Base-by-base conservation (phyloP, 2,113 vertebrate species). In the Ursus arctos region DNA sequence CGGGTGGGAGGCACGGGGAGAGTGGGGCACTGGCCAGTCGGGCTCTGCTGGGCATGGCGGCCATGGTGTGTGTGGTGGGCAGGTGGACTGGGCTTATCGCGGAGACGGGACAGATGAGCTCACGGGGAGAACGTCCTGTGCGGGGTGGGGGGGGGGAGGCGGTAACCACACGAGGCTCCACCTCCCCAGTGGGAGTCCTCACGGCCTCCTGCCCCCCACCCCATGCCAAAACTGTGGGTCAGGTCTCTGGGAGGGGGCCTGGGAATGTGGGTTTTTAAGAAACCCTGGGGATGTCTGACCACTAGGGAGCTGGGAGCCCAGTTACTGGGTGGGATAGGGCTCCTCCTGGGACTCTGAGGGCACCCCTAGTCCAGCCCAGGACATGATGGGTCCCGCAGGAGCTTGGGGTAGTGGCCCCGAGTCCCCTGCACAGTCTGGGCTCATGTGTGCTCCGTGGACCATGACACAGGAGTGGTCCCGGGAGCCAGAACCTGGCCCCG, bases 101-200 rank as follows among this genome's bases (percentile, higher is more conserved):
- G n/a, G 6, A 10, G 85, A 8, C 0, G 1, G 2, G 33, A 1
- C 19, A 14, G 87, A 22, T 7, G 10, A 15, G 18, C 12, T 1
- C 1, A 4, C 33, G 14, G 21, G 71, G 11, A 71, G 49, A 28
- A 7, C 15, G 15, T 55, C 24, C 65, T 0, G 6, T 1, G 21
- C 10, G 4, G 26, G 33, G 36, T 2, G 36, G 36, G 36, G 36
- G 36, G 43, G 43, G 43, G 43, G 26, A 11, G 26, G 36, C 0
- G 0, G 24, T 40, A 4, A 9, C 69, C 69, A 43, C 69, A 18
- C 0, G 0, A 36, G 28, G 7, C 13, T 69, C 67, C 18, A 31
- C 51, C 26, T 10, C 7, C 67, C 36, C 33, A 28, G 12, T 47
- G 87, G 31, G 21, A 22, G 19, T 59, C 71, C 40, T 28, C 7